Conservation (phyloP, 2,888 invertebrate genomes). For the Synanthedon andrenaeformis region DNA sequence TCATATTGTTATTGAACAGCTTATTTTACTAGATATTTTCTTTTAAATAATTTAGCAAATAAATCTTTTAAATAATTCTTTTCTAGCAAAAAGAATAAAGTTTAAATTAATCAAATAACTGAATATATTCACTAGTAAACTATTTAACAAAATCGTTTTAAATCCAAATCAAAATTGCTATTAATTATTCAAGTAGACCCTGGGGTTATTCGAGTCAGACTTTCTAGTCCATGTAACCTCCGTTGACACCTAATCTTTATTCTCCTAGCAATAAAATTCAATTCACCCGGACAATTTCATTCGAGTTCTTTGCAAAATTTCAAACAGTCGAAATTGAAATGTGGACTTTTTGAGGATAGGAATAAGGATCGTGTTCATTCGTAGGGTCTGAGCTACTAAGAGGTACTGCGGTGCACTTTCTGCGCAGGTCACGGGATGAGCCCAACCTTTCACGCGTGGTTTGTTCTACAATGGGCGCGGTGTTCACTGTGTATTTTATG, state of each 20-base stretch:
- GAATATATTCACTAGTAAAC: background rate
- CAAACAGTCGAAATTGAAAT: constrained; percentile 3
- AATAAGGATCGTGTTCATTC: constrained; percentile 1
- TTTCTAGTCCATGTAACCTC: constrained; percentile 27
- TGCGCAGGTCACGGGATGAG: constrained; percentile 65
- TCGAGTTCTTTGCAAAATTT: constrained; percentile 8
- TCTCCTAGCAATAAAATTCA: constrained; percentile 19
- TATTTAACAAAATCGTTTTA: constrained; percentile 1
- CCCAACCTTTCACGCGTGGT: constrained; percentile 65
- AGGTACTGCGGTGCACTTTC: constrained; percentile 46
- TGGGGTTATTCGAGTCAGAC: constrained; percentile 35
- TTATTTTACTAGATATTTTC: too few relatives aligned
- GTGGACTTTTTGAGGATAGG: constrained; percentile 2
- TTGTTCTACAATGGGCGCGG: constrained; percentile 45
- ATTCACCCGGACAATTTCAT: constrained; percentile 27
- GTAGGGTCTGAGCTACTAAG: constrained; percentile 7
- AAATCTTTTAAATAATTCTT: too few relatives aligned
- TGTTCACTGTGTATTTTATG: constrained; percentile 2
- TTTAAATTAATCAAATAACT: too few relatives aligned
- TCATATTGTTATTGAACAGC: too few relatives aligned
- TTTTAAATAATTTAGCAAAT: too few relatives aligned
- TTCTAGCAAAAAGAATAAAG: too few relatives aligned
- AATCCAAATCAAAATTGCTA: constrained; percentile 14
- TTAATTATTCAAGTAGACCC: constrained; percentile 14
- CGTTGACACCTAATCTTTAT: constrained; percentile 19